phyloP scores from a whole-genome alignment of 2,797 vertebrate species.

The Chromis chromis region DNA sequence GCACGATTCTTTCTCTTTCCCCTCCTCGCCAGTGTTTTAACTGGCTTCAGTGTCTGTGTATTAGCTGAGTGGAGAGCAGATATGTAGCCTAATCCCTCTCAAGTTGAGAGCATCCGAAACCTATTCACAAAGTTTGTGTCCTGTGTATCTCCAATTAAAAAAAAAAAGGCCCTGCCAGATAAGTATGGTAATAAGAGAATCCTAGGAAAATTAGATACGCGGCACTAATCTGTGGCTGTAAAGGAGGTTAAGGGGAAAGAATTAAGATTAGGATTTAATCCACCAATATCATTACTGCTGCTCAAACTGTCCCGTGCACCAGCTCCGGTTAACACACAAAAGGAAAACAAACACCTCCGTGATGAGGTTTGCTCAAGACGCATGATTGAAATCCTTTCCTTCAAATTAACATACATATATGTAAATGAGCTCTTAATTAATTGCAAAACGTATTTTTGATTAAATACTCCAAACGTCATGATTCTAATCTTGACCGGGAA shows the following conservation, averaged over 20 bases:
- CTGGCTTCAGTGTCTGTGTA: conserved; percentile 26
- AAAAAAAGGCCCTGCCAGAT: conserved; percentile 73
- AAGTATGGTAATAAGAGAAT: conserved; percentile 75
- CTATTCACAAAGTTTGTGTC: conserved; percentile 75
- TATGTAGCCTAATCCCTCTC: conserved; percentile 73
- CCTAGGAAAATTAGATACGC: conserved; percentile 69
- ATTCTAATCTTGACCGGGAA: conserved; percentile 86
- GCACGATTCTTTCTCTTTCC: conserved; percentile 20
- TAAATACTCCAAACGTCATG: conserved; percentile 88
- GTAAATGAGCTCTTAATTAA: conserved; percentile 85
- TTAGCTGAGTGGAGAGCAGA: conserved; percentile 59
- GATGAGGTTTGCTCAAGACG: conserved; percentile 66
- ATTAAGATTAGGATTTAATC: conserved; percentile 78
- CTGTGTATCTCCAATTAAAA: conserved; percentile 79
- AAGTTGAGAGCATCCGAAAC: conserved; percentile 70
- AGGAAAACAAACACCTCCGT: conserved; percentile 66
- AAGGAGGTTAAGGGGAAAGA: conserved; percentile 65
- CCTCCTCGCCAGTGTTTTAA: conserved; percentile 39
- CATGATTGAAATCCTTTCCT: conserved; percentile 77
- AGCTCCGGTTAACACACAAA: conserved; percentile 33
- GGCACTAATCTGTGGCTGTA: conserved; percentile 71
- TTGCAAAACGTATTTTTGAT: conserved; percentile 86
- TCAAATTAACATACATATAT: conserved; percentile 85
- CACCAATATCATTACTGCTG: conserved; percentile 38
- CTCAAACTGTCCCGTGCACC: conserved; percentile 32